A percentile compares a stretch with the other conserved stretches of the same genome.
phyloP scores from a whole-genome alignment of 2,113 vertebrate genomes.

The Catagonus wagneri region DNA sequence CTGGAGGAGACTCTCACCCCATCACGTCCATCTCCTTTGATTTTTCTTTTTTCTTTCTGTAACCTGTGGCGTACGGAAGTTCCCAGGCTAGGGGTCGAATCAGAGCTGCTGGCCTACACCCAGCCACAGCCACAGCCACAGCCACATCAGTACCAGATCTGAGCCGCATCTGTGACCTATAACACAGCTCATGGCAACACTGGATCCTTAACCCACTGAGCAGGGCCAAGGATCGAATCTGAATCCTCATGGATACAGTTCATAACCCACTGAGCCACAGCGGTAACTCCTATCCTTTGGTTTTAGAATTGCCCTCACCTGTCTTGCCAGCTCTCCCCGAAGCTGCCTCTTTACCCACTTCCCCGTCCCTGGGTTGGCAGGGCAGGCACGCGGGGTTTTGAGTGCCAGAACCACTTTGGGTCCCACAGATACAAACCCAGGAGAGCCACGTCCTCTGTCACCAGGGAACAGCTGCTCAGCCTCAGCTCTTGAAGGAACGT shows the following conservation, averaged over 20 bases:
- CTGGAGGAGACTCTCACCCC: not conserved
- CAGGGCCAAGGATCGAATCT: no score
- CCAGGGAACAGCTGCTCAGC: constrained; percentile 94
- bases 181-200: no score
- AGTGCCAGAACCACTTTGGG: not conserved
- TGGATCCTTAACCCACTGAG: no score
- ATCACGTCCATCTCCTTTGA: not conserved
- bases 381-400: not conserved
- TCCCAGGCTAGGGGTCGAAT: no score
- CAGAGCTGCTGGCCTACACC: no score
- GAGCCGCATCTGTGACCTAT: no score
- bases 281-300: not conserved
- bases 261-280: not conserved
- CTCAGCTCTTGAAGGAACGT: constrained; percentile 88
- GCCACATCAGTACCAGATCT: no score
- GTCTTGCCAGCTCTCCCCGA: not conserved
- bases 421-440: constrained; percentile 87
- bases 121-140: no score
- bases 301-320: not conserved
- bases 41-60: fast-evolving
- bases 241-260: no score
- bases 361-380: not conserved
- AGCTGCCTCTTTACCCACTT: not conserved
- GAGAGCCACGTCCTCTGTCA: constrained; percentile 88
- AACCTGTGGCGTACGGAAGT: no score